Evolutionary conservation across 2,113 vertebrate genomes (phyloP).

Genomic region (Dermatemys mawii): DNA sequence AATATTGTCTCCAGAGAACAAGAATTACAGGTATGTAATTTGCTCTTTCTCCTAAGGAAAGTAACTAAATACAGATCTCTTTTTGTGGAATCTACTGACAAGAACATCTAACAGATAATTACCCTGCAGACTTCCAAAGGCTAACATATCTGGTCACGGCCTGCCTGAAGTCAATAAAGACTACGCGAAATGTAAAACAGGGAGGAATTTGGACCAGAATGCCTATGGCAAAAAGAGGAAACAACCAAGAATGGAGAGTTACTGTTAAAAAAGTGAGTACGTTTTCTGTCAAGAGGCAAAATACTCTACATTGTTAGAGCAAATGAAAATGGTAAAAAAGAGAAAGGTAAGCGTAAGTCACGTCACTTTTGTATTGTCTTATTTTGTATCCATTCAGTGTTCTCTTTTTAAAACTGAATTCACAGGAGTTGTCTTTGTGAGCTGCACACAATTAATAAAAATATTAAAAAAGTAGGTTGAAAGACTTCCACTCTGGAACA

Average conservation of each 20-base stretch:
- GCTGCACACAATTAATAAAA: neutral
- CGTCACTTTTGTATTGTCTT: neutral
- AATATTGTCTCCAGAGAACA: constrained; percentile 8
- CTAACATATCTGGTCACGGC: neutral
- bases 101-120: neutral
- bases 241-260: neutral
- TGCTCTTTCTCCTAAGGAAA: neutral
- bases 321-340: neutral
- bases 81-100: neutral
- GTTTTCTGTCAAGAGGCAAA: neutral
- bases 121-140: neutral
- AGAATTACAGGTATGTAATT: neutral
- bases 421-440: neutral
- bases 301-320: neutral
- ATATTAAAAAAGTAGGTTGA: neutral
- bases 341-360: neutral
- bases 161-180: neutral
- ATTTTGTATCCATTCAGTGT: neutral
- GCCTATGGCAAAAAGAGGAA: neutral
- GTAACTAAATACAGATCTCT: neutral
- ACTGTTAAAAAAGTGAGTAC: neutral
- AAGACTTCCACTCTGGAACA: neutral
- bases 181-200: neutral
- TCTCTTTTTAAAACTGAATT: neutral
- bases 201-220: neutral